Evolutionary conservation across 2,113 vertebrate genomes (phyloP).

Genomic region (Chauna torquata): DNA sequence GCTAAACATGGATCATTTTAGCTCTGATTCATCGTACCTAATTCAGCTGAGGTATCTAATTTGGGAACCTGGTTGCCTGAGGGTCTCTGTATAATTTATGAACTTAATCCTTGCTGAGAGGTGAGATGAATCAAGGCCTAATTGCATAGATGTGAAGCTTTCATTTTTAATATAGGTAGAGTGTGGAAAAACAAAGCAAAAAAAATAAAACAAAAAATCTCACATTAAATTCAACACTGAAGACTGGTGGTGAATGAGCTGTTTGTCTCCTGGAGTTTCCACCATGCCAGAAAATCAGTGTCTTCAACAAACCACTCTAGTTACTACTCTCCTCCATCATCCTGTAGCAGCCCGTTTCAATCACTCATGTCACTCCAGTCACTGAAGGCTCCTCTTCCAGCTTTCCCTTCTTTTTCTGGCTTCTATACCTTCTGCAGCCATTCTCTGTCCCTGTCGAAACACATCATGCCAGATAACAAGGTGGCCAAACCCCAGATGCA

Average conservation of each 20-base stretch:
- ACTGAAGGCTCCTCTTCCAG: not conserved
- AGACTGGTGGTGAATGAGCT: accelerated
- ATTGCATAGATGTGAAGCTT: constrained; percentile 23
- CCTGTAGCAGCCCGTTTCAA: not conserved
- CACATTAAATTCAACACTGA: not conserved
- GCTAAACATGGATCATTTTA: constrained; percentile 21
- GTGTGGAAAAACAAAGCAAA: not conserved
- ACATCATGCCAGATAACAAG: not conserved
- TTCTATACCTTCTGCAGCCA: not conserved
- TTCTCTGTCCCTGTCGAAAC: not conserved
- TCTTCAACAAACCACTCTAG: not conserved
- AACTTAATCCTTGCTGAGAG: constrained; percentile 37
- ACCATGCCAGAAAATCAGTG: not conserved
- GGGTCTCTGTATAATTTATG: constrained; percentile 47
- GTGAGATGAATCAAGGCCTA: constrained; percentile 38
- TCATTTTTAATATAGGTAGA: not conserved
- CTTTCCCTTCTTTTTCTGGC: not conserved
- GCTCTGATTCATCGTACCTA: constrained; percentile 46
- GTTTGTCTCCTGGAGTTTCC: not conserved
- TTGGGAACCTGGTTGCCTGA: constrained; percentile 30
- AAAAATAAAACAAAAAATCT: not conserved
- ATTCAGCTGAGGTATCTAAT: constrained; percentile 45
- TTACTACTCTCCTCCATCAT: not conserved
- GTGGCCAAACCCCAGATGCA: not conserved
- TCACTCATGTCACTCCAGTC: not conserved